These are phyloP conservation scores for Pedetes capensis DNA, from an alignment of 2,113 vertebrate genomes.

Conservation along the genomic window DNA sequence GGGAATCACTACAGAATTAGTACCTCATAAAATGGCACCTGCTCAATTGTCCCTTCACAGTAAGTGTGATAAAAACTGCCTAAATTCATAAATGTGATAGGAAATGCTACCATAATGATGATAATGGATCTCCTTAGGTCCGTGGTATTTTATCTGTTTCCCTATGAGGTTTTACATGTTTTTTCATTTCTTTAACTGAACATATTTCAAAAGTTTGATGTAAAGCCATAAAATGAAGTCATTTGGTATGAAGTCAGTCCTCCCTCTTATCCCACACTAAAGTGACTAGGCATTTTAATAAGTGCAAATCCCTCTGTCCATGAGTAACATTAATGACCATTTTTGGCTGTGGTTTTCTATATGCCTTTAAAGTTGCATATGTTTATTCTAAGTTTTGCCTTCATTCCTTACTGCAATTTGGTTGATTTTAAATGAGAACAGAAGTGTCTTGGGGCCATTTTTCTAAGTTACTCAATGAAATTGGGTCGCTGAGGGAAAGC, in stretches of 20 bases:
- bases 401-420: constrained; percentile 57
- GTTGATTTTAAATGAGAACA: constrained; percentile 70
- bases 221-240: constrained; percentile 71
- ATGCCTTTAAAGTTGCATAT: constrained; percentile 71
- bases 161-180: constrained; percentile 64
- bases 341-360: constrained; percentile 60
- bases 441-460: constrained; percentile 61
- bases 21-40: constrained; percentile 73
- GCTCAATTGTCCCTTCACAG: constrained; percentile 72
- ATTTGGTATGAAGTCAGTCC: constrained; percentile 68
- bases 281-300: constrained; percentile 76
- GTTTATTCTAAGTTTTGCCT: constrained; percentile 69
- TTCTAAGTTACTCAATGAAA: constrained; percentile 61
- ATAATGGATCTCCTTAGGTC: constrained; percentile 68
- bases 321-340: constrained; percentile 74
- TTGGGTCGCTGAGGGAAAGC: constrained; percentile 44
- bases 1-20: constrained; percentile 71
- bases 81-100: constrained; percentile 69
- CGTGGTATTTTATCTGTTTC: constrained; percentile 65
- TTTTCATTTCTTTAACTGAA: constrained; percentile 73
- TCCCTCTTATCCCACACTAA: constrained; percentile 61
- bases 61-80: constrained; percentile 70
- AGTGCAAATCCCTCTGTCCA: constrained; percentile 71
- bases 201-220: constrained; percentile 64
- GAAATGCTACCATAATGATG: constrained; percentile 64